Evolutionary conservation across 2,888 invertebrate species (phyloP).

Genomic region (Allophyes oxyacanthae): DNA sequence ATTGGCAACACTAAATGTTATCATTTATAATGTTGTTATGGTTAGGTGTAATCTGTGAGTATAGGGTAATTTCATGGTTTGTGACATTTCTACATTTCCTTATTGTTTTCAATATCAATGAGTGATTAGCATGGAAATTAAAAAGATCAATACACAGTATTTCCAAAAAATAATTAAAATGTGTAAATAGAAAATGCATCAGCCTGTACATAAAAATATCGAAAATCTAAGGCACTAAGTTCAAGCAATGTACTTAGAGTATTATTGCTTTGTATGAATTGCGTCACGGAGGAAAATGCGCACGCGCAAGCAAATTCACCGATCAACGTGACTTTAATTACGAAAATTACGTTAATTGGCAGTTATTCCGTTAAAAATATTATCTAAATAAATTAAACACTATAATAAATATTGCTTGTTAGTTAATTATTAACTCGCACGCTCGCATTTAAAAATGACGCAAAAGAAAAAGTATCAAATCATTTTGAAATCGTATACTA

Average conservation of each 20-base stretch:
- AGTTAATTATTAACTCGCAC: slow-evolving; percentile 19
- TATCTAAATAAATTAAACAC: slow-evolving; percentile 35
- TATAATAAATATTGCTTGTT: slow-evolving; percentile 39
- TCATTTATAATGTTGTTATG: too few species aligned
- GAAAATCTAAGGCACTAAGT: slow-evolving; percentile 51
- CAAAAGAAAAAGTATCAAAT: slow-evolving; percentile 28
- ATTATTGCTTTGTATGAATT: slow-evolving; percentile 40
- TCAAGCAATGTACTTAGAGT: slow-evolving; percentile 57
- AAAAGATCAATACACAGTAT: slow-evolving; percentile 5
- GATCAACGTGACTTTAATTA: slow-evolving; percentile 15
- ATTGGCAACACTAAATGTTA: too few species aligned
- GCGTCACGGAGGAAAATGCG: slow-evolving; percentile 8
- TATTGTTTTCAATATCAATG: not conserved
- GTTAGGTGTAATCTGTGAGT: not conserved
- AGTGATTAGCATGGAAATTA: too few species aligned
- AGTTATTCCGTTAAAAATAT: slow-evolving; percentile 9
- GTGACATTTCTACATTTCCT: not conserved
- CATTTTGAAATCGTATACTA: slow-evolving; percentile 40
- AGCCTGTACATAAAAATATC: slow-evolving; percentile 46
- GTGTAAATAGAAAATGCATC: slow-evolving; percentile 14
- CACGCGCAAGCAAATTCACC: slow-evolving; percentile 16
- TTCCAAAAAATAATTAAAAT: slow-evolving; percentile 2
- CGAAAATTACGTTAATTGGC: slow-evolving; percentile 12
- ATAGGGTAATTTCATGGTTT: not conserved
- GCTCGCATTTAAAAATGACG: slow-evolving; percentile 10